Evolutionary conservation across 2,888 invertebrate species (phyloP).

Genomic region (Ophion ventricosus): DNA sequence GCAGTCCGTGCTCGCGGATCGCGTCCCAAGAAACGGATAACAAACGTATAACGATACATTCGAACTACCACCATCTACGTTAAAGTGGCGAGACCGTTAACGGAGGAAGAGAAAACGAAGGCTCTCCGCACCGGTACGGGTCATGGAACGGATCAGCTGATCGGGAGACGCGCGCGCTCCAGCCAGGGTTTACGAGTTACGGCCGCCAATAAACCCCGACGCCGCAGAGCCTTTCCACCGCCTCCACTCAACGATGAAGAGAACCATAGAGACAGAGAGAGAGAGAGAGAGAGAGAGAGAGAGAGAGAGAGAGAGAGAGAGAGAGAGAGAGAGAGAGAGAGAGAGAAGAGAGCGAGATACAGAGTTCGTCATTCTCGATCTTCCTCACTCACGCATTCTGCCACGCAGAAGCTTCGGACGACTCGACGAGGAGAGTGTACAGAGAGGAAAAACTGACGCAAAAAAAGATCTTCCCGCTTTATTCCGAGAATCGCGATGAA

Average conservation of each 20-base stretch:
- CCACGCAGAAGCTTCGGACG: slow-evolving; percentile 80
- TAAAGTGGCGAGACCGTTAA: slow-evolving; percentile 66
- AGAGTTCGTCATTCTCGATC: slow-evolving; percentile 17
- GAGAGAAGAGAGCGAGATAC: neutral
- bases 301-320: slow-evolving; percentile 26
- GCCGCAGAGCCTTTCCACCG: slow-evolving; percentile 70
- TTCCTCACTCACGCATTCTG: slow-evolving; percentile 16
- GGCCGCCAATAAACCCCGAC: slow-evolving; percentile 83
- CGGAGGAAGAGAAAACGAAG: slow-evolving; percentile 67
- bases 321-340: slow-evolving; percentile 29
- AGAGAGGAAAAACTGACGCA: slow-evolving; percentile 44
- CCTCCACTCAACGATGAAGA: slow-evolving; percentile 47
- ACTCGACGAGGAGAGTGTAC: slow-evolving; percentile 70
- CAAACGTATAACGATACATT: slow-evolving; percentile 20
- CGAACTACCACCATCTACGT: slow-evolving; percentile 23
- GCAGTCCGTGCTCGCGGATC: slow-evolving; percentile 14
- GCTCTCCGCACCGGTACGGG: slow-evolving; percentile 72
- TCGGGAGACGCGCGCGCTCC: slow-evolving; percentile 80
- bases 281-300: slow-evolving; percentile 11
- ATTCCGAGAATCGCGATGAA: slow-evolving; percentile 57
- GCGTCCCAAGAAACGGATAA: slow-evolving; percentile 49
- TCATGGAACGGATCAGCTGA: slow-evolving; percentile 83
- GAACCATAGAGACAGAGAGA: slow-evolving; percentile 14
- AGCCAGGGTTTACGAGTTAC: slow-evolving; percentile 83
- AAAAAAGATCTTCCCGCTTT: slow-evolving; percentile 2